Evolutionary conservation across 2,113 vertebrate genomes (phyloP), one percentile per base, ranked within the genome.

Genomic region (Microcebus griseorufus): DNA sequence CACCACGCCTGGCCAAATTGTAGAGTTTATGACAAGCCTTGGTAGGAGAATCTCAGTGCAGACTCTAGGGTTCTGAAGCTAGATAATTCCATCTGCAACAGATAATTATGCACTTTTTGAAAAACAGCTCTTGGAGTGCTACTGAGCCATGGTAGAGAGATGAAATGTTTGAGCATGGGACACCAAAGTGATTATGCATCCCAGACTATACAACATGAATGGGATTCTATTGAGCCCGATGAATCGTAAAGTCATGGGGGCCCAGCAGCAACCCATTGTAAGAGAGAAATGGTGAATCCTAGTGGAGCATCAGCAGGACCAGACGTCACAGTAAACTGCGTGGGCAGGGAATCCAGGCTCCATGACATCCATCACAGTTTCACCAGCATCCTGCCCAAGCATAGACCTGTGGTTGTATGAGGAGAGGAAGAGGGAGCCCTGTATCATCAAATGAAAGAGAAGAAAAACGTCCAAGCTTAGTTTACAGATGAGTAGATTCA

Each of bases 21-120:
- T 37, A 48, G n/a, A 25, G 23, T 65, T 85, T 90, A 64, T 72
- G 72, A 73, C 20, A 70, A 92, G 8, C 20, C 29, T 10, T 17
- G 27, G 34, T 45, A 48, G 64, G 32, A 95, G 84, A n/a, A 84
- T 34, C 72, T 27, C 55, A 69, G 51, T 13, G 53, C 55, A 39
- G 13, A 72, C 9, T 53, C 87, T 90, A 94, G 78, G 53, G 53
- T 39, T 88, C 42, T 60, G 67, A 90, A 85, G n/a, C 48, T 39
- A 48, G 9, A 42, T 16, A 7, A 70, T 22, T 69, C 29, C 37
- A 80, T 72, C 64, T 79, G 17, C 84, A 80, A 45, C 7, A 25
- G 39, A 78, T 32, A 94, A 62, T 29, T 45, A 67, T 13, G 67
- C 23, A 22, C 14, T 34, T 75, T 86, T 75, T 94, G 87, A 69